Base-by-base conservation (phyloP, 2,113 vertebrate genomes). In the Coptodon bakossiorum region DNA sequence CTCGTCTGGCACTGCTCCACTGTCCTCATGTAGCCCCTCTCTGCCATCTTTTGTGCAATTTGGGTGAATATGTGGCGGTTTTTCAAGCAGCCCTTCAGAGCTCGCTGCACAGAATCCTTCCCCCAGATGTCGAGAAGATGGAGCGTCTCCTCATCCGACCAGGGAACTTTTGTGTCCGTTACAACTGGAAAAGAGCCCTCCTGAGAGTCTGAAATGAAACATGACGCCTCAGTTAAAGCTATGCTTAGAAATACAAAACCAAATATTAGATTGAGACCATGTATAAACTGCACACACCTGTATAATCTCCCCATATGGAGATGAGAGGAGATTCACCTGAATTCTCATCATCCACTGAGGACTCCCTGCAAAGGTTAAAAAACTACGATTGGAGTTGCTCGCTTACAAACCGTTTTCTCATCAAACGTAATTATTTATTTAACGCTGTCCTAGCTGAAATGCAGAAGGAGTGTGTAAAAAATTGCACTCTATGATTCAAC, bases 71-170 rank as follows among this genome's bases (percentile, higher is more conserved):
- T 95, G 91, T 96, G 96, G 1, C 94, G 94, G 85, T 96, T 96
- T 38, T 95, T 96, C 52, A 95, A 61, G 83, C 95, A 96, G 91
- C 96, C 93, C 86, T 96, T 95, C 45, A 96, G 50, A n/a, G 93
- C 95, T 3, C 89, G 88, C 91, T 96, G 95, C 79, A 95, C 80
- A 0, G 92, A 92, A 90, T 95, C 95, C 57, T 95, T 94, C 6
- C 96, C 96, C 96, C 96, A 96, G 52, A 96, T 94, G 86, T 96
- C 95, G 3, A 96, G 92, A 66, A 96, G 93, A 38, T 90, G 71
- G n/a, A 94, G 91, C 2, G 96, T 96, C 93, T 96, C 96, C 73
- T 96, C 94, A 4, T 96, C 95, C 1, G 96, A 95, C 96, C 96
- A 96, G 59, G 94, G 95, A 57, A 95, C 92, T 1, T 96, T 96